Evolutionary conservation across 92 coral and sea anemone species (phyloP), one percentile per base, ranked within the genome.

Genomic region (Epizoanthus fatuus): DNA sequence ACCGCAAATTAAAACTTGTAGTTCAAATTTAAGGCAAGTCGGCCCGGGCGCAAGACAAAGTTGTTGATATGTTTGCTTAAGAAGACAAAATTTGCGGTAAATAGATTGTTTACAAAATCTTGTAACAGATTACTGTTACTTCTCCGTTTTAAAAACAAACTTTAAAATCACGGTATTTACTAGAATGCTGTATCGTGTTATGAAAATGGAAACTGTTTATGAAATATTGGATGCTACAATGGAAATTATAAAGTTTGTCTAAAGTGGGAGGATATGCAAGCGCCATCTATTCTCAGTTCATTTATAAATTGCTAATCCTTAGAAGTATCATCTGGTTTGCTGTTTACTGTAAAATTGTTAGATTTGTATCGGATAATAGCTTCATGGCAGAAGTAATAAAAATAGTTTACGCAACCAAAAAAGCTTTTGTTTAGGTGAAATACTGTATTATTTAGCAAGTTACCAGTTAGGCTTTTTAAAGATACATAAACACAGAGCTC

Each of bases 381-480:
- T 77, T 59, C 29, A 44, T 77, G 20, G 75, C 47, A 19, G 69
- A 29, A 17, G 82, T 44, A 77, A 59, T 40, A 62, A 68, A 59
- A 62, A 77, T 51, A 42, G 40, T 77, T 77, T 60, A 60, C 40
- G 42, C 59, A 42, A 37, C 47, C 14, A 77, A 77, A 44, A 44
- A 7, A 40, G 82, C 82, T 77, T 44, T 77, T 62, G 69, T 77
- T 75, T 53, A 56, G 29, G 52, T 32, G 52, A 55, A 54, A 75
- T 64, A 56, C 53, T 49, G 58, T 75, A 56, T 55, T 14, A 53
- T 56, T 75, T 75, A 56, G 67, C 81, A 77, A 77, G 82, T 42
- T 42, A 77, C 49, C 22, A 57, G 37, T 9, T 4, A 3, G n/a
- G 40, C 54, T 75, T 40, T 75, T 59, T 38, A 75, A 58, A 75